Base-by-base conservation (phyloP, 2,888 invertebrate species). In the Magallana nippona region DNA sequence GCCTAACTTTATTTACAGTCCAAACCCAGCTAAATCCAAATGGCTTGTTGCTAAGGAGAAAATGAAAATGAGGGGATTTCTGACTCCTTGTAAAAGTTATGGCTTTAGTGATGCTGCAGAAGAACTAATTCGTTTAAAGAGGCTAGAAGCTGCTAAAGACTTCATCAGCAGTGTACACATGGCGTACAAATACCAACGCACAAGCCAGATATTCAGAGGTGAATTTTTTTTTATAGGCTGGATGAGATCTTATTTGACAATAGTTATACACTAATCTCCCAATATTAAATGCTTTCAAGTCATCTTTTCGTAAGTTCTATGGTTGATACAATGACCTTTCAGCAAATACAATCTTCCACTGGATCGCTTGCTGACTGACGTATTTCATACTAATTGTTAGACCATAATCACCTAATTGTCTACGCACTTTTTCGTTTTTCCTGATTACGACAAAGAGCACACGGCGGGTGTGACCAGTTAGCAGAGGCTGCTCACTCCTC, bases 1-100 rank as follows among this genome's bases (percentile, higher is more conserved):
- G 11, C 32, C 2, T 56, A 44, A 44, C 8, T 19, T 82, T 27
- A 22, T 62, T 78, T 79, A 27, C 79, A 89, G 89, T 60, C 78
- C 83, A 32, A 84, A 82, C 79, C 85, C 89, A n/a, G 82, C 63
- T 10, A 87, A 87, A 79, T 89, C 89, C 15, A 88, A 83, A 27
- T 91, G 91, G 91, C 82, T 90, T 10, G 83, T 84, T n/a, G 86
- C 88, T 2, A 89, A 89, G 81, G 71, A 86, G 17, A 87, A 87
- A 63, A n/a, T 90, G 0, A 82, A 82, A 56, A 55, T 27, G 10
- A 71, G 17, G 22, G 82, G 55, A 8, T 10, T 58, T n/a, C 32
- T 77, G 15, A 77, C 62, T 15, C 82, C 83, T 1, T 57, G 32
- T 5, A 60, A 79, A 3, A 82, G 84, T 19, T 86, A 85, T 78